Evolutionary conservation across 2,888 invertebrate genomes (phyloP).

Genomic region (Elysia crispata): DNA sequence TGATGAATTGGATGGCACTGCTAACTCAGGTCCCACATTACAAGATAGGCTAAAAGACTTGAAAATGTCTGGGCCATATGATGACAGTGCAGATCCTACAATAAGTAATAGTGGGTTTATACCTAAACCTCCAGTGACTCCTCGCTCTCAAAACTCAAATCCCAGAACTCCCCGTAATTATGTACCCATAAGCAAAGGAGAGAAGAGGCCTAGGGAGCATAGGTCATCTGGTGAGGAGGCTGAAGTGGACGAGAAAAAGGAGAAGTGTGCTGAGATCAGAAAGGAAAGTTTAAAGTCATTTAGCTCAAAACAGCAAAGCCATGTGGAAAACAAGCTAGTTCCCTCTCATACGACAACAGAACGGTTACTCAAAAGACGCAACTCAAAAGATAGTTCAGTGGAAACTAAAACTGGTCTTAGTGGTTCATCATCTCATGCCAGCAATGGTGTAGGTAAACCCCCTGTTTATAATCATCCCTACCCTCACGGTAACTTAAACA

Average conservation of each 20-base stretch:
- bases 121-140: slow-evolving; percentile 68
- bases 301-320: too few species aligned
- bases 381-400: too few species aligned
- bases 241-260: slow-evolving; percentile 54
- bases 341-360: too few species aligned
- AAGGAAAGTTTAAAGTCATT: too few species aligned
- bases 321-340: too few species aligned
- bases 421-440: too few species aligned
- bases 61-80: slow-evolving; percentile 62
- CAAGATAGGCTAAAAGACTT: slow-evolving; percentile 58
- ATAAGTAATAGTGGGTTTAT: slow-evolving; percentile 63
- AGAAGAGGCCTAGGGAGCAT: slow-evolving; percentile 62
- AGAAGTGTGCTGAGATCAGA: background rate
- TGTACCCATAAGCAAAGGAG: slow-evolving; percentile 55
- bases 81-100: slow-evolving; percentile 61
- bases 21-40: slow-evolving; percentile 5
- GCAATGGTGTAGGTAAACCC: too few species aligned
- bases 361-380: too few species aligned
- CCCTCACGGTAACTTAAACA: too few species aligned
- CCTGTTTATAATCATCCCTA: too few species aligned
- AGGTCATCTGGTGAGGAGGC: slow-evolving; percentile 65
- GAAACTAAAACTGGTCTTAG: too few species aligned
- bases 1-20: too few species aligned
- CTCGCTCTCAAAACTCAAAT: slow-evolving; percentile 57
- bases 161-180: slow-evolving; percentile 51